These are phyloP conservation scores for Lepidocyrtinus sp. DNA, from an alignment of 2,888 invertebrate species.

Conservation along the genomic window DNA sequence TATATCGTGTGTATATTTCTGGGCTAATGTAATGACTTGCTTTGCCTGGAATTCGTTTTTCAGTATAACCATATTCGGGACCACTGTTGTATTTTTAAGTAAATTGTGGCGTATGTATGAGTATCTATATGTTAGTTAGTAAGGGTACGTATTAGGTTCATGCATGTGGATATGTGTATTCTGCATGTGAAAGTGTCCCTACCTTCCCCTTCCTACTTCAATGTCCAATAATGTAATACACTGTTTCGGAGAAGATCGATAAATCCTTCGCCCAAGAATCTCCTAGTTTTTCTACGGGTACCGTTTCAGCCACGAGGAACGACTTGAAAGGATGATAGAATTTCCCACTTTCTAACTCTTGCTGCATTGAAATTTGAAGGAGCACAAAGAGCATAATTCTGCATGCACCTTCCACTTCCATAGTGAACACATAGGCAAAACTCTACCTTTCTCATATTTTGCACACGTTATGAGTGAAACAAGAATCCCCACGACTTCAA, in stretches of 20 bases:
- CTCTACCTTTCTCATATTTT: not conserved
- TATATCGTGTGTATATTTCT: not conserved
- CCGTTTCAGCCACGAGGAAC: conserved; percentile 5
- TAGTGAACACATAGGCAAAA: not conserved
- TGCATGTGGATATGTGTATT: conserved; percentile 3
- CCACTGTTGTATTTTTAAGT: conserved; percentile 23
- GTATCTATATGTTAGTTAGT: no score
- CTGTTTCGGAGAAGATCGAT: conserved; percentile 63
- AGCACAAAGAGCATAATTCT: not conserved
- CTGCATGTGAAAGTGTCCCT: conserved; percentile 22
- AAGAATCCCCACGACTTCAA: not conserved
- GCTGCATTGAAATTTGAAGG: conserved; percentile 13
- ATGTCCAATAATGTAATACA: conserved; percentile 56
- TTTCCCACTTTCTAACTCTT: conserved; percentile 11
- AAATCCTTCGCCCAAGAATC: conserved; percentile 65
- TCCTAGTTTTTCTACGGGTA: conserved; percentile 27
- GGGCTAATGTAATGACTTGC: conserved; percentile 9
- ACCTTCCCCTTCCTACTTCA: conserved; percentile 27
- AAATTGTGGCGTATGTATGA: no score
- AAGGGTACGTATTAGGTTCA: not conserved
- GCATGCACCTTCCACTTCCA: not conserved
- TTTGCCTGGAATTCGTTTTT: conserved; percentile 18
- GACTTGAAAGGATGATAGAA: conserved; percentile 3
- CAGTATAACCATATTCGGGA: not conserved
- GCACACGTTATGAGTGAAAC: not conserved